Evolutionary conservation across 2,113 vertebrate species (phyloP), one percentile per base, ranked within the genome.

Genomic region (Dipodomys ordii): DNA sequence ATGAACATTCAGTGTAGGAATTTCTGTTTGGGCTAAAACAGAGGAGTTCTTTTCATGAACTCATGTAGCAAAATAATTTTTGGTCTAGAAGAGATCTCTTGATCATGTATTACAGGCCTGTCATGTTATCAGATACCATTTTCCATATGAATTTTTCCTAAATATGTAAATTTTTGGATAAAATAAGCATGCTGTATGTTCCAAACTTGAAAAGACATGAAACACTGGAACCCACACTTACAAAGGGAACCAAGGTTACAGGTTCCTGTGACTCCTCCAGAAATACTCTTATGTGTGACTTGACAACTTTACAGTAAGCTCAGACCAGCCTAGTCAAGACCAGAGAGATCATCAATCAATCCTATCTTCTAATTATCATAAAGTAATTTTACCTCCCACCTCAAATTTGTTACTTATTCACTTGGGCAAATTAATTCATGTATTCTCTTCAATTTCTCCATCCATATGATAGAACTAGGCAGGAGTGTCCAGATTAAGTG

Each of bases 51-150:
- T 65, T 85, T 65, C 65, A 35, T 44, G 19, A n/a, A 88, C 46
- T 53, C 60, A 79, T 19, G 76, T 6, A 69, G 62, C 44, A n/a
- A 77, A 65, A n/a, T 32, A 30, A 44, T 49, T 20, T 69, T 80
- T 72, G 30, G 86, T 46, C 25, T 79, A 23, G 23, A 80, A 22
- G 65, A 8, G 7, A 25, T 74, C 7, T 44, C 84, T 30, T 46
- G 8, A 4, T 82, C 20, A 9, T 77, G 22, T 30, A 35, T 53
- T 39, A 32, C 11, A 69, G 6, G 25, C 6, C 44, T 78, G n/a
- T 77, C 15, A 27, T 93, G 76, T 87, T 84, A 90, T 87, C 25
- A 74, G n/a, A 81, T 46, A 74, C 69, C 94, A 62, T 25, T 81
- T 83, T 81, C 60, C 27, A 76, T 68, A 25, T 23, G 23, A 87